Conservation (phyloP, 2,113 vertebrate genomes). For the Apteryx mantelli region DNA sequence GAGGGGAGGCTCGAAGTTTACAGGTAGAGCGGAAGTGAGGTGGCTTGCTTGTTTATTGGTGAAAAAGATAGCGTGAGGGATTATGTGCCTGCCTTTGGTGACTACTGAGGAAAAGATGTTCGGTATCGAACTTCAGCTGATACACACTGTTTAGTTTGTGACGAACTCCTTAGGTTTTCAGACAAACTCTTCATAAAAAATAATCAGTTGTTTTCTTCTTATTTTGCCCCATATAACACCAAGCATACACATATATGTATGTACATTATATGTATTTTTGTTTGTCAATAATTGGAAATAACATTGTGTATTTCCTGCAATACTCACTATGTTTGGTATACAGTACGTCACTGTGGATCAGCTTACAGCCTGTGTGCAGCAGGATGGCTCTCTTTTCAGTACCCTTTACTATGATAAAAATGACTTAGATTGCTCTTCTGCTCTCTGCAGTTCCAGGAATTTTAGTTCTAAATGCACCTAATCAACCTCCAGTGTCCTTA, state of each 20-base stretch:
- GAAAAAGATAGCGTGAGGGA: background rate
- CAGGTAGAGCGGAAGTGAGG: background rate
- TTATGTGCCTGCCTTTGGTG: background rate
- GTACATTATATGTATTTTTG: background rate
- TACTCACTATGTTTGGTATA: background rate
- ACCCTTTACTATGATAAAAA: background rate
- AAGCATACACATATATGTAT: background rate
- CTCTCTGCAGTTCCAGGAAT: background rate
- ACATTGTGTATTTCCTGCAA: background rate
- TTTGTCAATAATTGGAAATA: background rate
- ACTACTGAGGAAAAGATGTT: background rate
- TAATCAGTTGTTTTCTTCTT: background rate
- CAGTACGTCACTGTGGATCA: fast-evolving
- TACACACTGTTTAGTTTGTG: background rate
- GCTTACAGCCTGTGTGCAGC: background rate
- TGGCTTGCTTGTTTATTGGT: background rate
- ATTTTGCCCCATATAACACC: background rate
- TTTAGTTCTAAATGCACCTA: background rate
- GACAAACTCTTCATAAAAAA: background rate
- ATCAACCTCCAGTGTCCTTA: background rate
- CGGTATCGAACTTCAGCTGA: background rate
- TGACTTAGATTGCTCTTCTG: background rate
- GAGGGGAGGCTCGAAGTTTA: background rate
- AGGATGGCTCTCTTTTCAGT: background rate
- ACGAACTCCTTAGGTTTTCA: background rate